Evolutionary conservation across 2,888 invertebrate species (phyloP), one percentile per base, ranked within the genome.

Genomic region (Leucoptera coffeella): DNA sequence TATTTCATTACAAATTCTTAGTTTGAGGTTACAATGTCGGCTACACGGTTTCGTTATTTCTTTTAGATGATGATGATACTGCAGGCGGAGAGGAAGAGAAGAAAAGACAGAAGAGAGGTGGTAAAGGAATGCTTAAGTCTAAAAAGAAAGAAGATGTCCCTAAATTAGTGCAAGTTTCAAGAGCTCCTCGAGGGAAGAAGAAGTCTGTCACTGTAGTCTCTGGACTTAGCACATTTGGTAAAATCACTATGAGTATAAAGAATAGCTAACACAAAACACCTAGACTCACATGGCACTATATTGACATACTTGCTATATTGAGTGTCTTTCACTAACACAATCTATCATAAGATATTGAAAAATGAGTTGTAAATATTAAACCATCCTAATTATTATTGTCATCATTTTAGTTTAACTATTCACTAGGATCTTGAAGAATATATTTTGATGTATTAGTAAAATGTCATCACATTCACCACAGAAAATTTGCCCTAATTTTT

Each of bases 121-220:
- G 97, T 6, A 95, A 95, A 54, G 97, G 94, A 20, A 83, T 92
- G 74, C 78, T 94, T 30, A 95, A 95, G 55, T 82, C 93, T 7
- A 95, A 94, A 61, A 94, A 94, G 73, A 93, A 90, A 50, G 89
- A 90, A 40, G 88, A 90, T 56, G 85, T 83, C 8, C 89, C 89
- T 8, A 89, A 88, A 50, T 77, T 86, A 52, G 82, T 92, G 23
- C 82, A 82, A 45, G 77, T 93, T 3, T 91, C 89, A 2, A 76
- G 91, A 45, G 88, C 92, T 35, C 93, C 95, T 12, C 77, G 99
- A 40, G 97, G 97, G 33, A 99, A 99, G 54, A 97, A 96, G 81
- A 96, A 97, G 77, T 93, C 89, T 22, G 95, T 97, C 2, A 99
- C 99, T 3, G 92, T 99, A 9, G 90, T 99, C 1, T 92, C 91